These are phyloP conservation scores for Thaleichthys pacificus DNA, from an alignment of 2,797 vertebrate genomes.

Conservation along the genomic window DNA sequence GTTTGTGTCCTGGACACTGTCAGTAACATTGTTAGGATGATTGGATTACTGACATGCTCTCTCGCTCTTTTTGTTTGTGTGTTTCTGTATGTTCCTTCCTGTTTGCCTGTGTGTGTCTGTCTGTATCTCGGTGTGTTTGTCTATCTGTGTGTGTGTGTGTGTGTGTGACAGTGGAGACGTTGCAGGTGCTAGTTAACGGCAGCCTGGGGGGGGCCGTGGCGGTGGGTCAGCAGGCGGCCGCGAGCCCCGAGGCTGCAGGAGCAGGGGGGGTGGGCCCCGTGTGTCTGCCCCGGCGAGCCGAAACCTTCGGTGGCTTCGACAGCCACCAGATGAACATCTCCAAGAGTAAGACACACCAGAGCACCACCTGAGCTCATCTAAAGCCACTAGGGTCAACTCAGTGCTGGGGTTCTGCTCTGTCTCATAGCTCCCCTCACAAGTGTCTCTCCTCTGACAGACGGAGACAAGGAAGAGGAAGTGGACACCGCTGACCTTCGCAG, in stretches of 20 bases:
- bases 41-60: slow-evolving; percentile 59
- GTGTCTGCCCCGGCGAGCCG: slow-evolving; percentile 89
- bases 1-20: slow-evolving; percentile 30
- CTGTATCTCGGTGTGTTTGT: slow-evolving; percentile 32
- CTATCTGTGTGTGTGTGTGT: slow-evolving; percentile 34
- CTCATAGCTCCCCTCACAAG: not conserved
- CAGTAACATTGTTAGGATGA: slow-evolving; percentile 66
- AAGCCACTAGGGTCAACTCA: too few relatives aligned
- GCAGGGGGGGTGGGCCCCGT: slow-evolving; percentile 72
- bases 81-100: slow-evolving; percentile 20
- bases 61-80: slow-evolving; percentile 22
- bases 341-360: slow-evolving; percentile 77
- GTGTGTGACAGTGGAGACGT: slow-evolving; percentile 83
- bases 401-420: not conserved
- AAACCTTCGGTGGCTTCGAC: slow-evolving; percentile 97
- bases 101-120: slow-evolving; percentile 20
- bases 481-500: slow-evolving; percentile 89
- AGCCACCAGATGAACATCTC: slow-evolving; percentile 92
- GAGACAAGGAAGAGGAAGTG: slow-evolving; percentile 85
- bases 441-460: slow-evolving; percentile 70
- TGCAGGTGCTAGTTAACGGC: slow-evolving; percentile 87
- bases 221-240: slow-evolving; percentile 65
- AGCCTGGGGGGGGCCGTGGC: slow-evolving; percentile 78
- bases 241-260: slow-evolving; percentile 62
- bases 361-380: too few relatives aligned